phyloP scores from a whole-genome alignment of 1,140 invertebrate genomes.

The Bacillus rossius region DNA sequence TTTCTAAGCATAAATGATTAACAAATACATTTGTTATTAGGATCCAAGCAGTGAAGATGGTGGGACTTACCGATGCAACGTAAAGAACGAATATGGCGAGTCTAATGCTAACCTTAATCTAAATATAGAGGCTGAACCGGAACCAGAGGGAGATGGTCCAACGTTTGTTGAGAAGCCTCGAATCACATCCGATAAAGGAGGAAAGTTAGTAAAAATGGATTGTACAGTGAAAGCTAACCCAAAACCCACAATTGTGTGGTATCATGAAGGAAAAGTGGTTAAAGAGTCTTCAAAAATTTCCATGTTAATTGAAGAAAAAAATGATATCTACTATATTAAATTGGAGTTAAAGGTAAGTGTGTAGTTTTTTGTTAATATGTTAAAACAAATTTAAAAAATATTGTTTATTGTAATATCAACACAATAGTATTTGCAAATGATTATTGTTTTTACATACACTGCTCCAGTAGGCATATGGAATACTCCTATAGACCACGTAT shows the following conservation, averaged over 20 bases:
- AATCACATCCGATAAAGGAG: slow-evolving; percentile 91
- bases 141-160: slow-evolving; percentile 89
- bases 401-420: slow-evolving; percentile 9
- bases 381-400: not conserved
- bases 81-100: slow-evolving; percentile 95
- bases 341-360: slow-evolving; percentile 69
- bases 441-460: no score
- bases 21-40: no score
- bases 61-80: slow-evolving; percentile 95
- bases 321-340: slow-evolving; percentile 84
- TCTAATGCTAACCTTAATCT: slow-evolving; percentile 97
- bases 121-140: slow-evolving; percentile 93
- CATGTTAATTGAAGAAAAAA: slow-evolving; percentile 70
- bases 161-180: slow-evolving; percentile 97
- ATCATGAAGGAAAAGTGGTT: slow-evolving; percentile 69
- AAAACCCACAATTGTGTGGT: slow-evolving; percentile 93
- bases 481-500: no score
- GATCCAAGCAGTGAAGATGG: slow-evolving; percentile 92
- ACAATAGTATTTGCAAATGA: not conserved
- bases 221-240: slow-evolving; percentile 92
- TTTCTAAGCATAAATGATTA: slow-evolving; percentile 24
- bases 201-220: slow-evolving; percentile 96
- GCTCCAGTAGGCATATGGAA: no score
- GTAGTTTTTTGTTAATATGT: no score
- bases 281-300: slow-evolving; percentile 74